Base-by-base conservation (phyloP, 2,888 invertebrate genomes). In the Drosophila robusta region DNA sequence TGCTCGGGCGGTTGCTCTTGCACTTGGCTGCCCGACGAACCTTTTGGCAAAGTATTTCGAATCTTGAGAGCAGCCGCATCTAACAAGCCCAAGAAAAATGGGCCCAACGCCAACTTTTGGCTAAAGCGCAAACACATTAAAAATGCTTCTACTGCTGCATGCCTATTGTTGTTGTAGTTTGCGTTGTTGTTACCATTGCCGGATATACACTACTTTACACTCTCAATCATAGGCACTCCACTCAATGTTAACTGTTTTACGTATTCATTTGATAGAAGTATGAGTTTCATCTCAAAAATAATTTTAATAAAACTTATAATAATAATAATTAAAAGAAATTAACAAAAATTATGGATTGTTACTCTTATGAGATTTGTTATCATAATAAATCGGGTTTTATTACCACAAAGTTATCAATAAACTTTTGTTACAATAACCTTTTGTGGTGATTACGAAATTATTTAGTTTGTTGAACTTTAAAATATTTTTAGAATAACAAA, bases 81-180 rank as follows among this genome's bases (percentile, higher is more conserved):
- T 91, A 91, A 90, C 90, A 90, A 90, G 91, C 86, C 79, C 76
- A 89, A 89, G 89, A 90, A 91, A 91, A 91, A 91, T 90, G 90
- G 89, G 89, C 83, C 83, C 83, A 84, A 84, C 83, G 78, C 84
- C 87, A 89, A 89, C 87, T 79, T 87, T 88, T 76, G 85, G 87
- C 80, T 79, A 89, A 89, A 81, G 88, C 88, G 85, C 88, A 85
- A 87, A 78, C 84, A 87, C 85, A 85, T 89, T 89, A 87, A 89
- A 89, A 85, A 89, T 78, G 62, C 70, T 70, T 75, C 75, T 46
- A 64, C 55, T 79, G 75, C 61, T 72, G 49, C 71, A 66, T 69
- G 70, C 72, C 65, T 60, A 14, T 64, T 71, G 62, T 72, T 51
- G 26, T 36, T 49, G 46, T 58, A 58, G 45, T 45, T 32, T 8